Percentiles rank a stretch among this genome's conserved stretches.
phyloP scores from a whole-genome alignment of 1,140 invertebrate genomes.

The Telenomus remus region DNA sequence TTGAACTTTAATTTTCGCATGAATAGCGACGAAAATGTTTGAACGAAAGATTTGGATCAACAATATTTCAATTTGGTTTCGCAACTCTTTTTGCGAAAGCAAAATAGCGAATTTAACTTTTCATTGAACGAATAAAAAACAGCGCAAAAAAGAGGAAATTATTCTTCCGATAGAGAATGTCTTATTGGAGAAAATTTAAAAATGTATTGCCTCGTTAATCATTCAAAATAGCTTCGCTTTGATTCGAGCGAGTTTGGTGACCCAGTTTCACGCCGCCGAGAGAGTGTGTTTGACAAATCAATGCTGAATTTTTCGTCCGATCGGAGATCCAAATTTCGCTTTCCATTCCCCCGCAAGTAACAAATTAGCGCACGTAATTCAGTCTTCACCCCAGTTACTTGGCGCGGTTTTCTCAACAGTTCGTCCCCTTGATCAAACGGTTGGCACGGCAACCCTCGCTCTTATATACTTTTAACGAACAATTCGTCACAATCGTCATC shows the following conservation, averaged over 20 bases:
- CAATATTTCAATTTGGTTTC: too few relatives aligned
- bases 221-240: constrained; percentile 1
- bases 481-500: constrained; percentile 50
- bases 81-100: too few relatives aligned
- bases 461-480: constrained; percentile 46
- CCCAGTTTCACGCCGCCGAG: constrained; percentile 14
- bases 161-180: too few relatives aligned
- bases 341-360: constrained; percentile 5
- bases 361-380: constrained; percentile 42
- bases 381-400: constrained; percentile 8
- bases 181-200: too few relatives aligned
- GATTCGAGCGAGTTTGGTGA: too few relatives aligned
- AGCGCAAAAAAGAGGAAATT: too few relatives aligned
- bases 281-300: constrained; percentile 24
- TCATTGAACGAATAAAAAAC: too few relatives aligned
- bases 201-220: too few relatives aligned
- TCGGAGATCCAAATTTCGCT: background rate
- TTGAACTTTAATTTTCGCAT: too few relatives aligned
- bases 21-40: too few relatives aligned
- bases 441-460: constrained; percentile 49
- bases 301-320: constrained; percentile 18
- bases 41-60: too few relatives aligned
- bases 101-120: too few relatives aligned
- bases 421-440: constrained; percentile 5
- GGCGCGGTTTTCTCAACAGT: background rate